Evolutionary conservation across 2,113 vertebrate genomes (phyloP).

Genomic region (Leuciscus idus): DNA sequence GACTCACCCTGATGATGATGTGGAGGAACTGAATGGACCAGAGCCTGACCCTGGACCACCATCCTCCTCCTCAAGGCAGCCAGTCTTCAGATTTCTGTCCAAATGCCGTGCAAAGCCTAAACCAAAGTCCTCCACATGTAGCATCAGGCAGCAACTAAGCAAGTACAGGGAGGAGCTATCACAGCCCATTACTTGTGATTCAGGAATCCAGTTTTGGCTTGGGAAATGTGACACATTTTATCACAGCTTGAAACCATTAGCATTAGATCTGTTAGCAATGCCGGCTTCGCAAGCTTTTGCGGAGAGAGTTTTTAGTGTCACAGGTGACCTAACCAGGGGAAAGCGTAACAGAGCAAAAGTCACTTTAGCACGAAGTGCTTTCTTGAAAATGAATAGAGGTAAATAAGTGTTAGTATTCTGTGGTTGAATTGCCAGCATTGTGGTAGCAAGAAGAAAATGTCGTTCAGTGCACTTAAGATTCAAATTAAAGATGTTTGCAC

Average conservation of each 20-base stretch:
- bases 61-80: too few relatives aligned
- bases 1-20: slow-evolving; percentile 40
- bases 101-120: slow-evolving; percentile 41
- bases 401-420: slow-evolving; percentile 11
- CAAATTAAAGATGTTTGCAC: neutral
- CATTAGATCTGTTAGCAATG: slow-evolving; percentile 46
- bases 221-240: slow-evolving; percentile 30
- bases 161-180: slow-evolving; percentile 52
- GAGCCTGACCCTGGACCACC: neutral
- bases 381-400: slow-evolving; percentile 41
- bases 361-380: slow-evolving; percentile 35
- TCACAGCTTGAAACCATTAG: slow-evolving; percentile 34
- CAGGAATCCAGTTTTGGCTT: slow-evolving; percentile 41
- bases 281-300: slow-evolving; percentile 47
- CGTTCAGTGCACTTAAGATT: neutral
- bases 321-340: slow-evolving; percentile 50
- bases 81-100: slow-evolving; percentile 29
- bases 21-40: slow-evolving; percentile 15
- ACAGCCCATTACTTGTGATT: slow-evolving; percentile 44
- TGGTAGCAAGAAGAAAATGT: neutral
- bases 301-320: slow-evolving; percentile 49
- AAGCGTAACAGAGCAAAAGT: slow-evolving; percentile 39
- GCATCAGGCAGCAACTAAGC: slow-evolving; percentile 37
- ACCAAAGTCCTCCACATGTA: slow-evolving; percentile 31
- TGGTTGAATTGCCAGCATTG: slow-evolving; percentile 6